phyloP scores from a whole-genome alignment of 2,888 invertebrate genomes.

The Lepidonotus clava region DNA sequence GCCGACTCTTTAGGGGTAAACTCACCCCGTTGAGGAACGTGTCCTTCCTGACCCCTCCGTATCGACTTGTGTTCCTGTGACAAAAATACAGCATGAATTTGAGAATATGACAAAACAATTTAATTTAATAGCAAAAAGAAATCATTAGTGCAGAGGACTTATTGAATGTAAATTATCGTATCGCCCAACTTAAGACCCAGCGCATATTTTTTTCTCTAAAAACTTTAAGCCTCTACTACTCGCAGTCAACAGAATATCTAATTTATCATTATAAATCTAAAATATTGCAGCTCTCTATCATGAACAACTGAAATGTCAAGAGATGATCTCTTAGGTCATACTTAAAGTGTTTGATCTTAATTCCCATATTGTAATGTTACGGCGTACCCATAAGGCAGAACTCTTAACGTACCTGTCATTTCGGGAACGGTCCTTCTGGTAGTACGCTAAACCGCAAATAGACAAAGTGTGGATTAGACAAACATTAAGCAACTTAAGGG shows the following conservation, averaged over 20 bases:
- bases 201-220: no score
- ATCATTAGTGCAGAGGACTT: background rate
- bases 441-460: conserved; percentile 31
- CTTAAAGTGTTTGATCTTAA: background rate
- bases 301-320: no score
- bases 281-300: no score
- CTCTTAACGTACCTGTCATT: background rate
- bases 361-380: background rate
- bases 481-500: background rate
- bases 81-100: background rate
- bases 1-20: no score
- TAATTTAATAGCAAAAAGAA: background rate
- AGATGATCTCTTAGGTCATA: no score
- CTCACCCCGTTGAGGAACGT: conserved; percentile 78
- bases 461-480: background rate
- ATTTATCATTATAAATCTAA: no score
- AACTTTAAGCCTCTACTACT: no score
- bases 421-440: background rate
- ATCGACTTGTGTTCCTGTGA: conserved; percentile 20
- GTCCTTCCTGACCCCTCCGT: conserved; percentile 70
- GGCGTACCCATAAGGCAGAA: background rate
- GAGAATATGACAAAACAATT: background rate
- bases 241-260: no score
- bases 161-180: no score
- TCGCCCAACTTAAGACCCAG: no score